phyloP scores from a whole-genome alignment of 2,113 vertebrate genomes.

The Poeciliopsis turrubarensis region DNA sequence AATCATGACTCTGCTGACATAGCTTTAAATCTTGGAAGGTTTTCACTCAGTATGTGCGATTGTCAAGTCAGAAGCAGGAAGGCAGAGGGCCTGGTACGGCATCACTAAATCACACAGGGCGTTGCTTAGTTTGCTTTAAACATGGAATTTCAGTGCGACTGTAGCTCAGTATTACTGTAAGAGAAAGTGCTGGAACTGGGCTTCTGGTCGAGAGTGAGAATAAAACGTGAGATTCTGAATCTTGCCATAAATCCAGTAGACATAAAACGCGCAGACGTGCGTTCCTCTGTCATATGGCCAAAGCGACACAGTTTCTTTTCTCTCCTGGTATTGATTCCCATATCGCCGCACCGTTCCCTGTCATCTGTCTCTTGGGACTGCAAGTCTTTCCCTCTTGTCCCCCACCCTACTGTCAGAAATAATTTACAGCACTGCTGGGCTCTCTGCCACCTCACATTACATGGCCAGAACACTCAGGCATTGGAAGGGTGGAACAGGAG shows the following conservation, averaged over 20 bases:
- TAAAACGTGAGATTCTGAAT: constrained; percentile 30
- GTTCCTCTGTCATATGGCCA: constrained; percentile 1
- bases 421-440: constrained; percentile 73
- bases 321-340: constrained; percentile 21
- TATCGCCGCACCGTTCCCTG: constrained; percentile 49
- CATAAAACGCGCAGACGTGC: constrained; percentile 43
- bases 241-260: constrained; percentile 39
- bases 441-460: constrained; percentile 75
- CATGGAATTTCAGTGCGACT: neutral
- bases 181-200: constrained; percentile 14
- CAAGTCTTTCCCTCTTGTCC: constrained; percentile 62
- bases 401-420: constrained; percentile 71
- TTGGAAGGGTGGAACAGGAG: constrained; percentile 55
- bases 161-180: constrained; percentile 13
- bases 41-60: too few species aligned
- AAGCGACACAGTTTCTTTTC: constrained; percentile 20
- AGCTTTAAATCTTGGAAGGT: too few species aligned
- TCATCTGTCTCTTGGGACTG: constrained; percentile 62
- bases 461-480: constrained; percentile 69
- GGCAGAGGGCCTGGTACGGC: too few species aligned
- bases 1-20: too few species aligned
- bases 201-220: neutral
- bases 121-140: neutral
- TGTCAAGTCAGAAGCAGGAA: too few species aligned
- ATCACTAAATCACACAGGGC: too few species aligned